A percentile compares a stretch with the other conserved stretches of the same genome.
Conservation (phyloP, 2,888 invertebrate species). For the Platerodrilus igneus region DNA sequence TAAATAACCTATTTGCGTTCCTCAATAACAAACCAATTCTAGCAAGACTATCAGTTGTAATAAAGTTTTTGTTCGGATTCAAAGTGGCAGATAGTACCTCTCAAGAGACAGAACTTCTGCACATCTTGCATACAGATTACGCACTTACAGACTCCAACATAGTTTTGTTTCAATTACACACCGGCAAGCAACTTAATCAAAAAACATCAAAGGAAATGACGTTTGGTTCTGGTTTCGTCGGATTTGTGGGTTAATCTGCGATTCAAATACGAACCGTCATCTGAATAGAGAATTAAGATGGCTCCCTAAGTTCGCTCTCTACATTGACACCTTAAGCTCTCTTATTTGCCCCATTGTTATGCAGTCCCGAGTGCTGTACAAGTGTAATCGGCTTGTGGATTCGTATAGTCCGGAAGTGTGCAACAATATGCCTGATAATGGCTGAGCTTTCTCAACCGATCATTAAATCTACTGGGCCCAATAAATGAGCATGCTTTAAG, state of each 20-base stretch:
- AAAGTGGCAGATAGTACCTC: conserved; percentile 24
- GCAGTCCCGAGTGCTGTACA: conserved; percentile 30
- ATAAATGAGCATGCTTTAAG: too few species aligned
- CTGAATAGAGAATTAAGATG: conserved; percentile 36
- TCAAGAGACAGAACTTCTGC: conserved; percentile 26
- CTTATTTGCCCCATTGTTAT: conserved; percentile 40
- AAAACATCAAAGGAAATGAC: conserved; percentile 45
- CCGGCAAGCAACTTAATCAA: conserved; percentile 42
- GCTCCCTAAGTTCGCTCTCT: conserved; percentile 24
- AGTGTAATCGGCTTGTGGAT: conserved; percentile 39
- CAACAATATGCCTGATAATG: conserved; percentile 9
- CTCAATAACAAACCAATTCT: conserved; percentile 11
- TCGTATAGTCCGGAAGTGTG: conserved; percentile 11
- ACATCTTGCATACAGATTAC: conserved; percentile 46
- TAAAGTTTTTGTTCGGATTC: conserved; percentile 19
- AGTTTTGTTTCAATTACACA: conserved; percentile 45
- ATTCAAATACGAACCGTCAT: conserved; percentile 35
- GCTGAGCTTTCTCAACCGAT: conserved; percentile 12
- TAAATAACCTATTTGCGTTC: conserved; percentile 13
- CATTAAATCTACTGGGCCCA: conserved; percentile 11
- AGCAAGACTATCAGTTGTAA: conserved; percentile 12
- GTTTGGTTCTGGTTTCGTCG: conserved; percentile 34
- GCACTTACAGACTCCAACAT: conserved; percentile 41
- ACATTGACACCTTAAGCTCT: conserved; percentile 36
- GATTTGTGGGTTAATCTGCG: conserved; percentile 37